phyloP scores from a whole-genome alignment of 1,140 invertebrate species.

The Scylla paramamosain region DNA sequence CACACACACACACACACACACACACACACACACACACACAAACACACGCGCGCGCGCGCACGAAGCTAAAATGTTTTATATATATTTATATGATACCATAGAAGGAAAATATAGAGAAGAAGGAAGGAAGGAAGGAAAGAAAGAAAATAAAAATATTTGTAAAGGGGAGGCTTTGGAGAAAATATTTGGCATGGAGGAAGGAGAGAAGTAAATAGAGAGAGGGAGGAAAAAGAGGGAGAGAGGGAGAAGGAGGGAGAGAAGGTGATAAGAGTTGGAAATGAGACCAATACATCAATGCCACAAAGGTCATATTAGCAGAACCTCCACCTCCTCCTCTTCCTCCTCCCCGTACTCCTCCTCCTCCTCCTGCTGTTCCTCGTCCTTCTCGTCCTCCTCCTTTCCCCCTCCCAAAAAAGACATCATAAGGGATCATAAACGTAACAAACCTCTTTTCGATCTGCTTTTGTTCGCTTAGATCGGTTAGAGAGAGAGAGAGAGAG shows the following conservation, averaged over 20 bases:
- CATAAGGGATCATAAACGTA: neutral
- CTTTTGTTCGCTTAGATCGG: too few relatives aligned
- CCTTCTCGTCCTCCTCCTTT: neutral
- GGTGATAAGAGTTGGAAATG: neutral
- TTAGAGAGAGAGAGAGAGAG: neutral
- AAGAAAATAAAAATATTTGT: neutral
- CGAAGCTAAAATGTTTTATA: neutral
- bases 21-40: conserved; percentile 31
- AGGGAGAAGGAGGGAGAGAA: neutral
- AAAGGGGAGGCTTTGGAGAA: too few relatives aligned
- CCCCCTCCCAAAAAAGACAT: neutral
- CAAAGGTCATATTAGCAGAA: neutral
- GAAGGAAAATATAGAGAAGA: neutral
- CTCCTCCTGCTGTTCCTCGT: too few relatives aligned
- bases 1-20: conserved; percentile 31
- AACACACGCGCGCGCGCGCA: neutral
- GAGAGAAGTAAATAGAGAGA: neutral
- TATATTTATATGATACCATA: too few relatives aligned
- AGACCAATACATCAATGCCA: neutral
- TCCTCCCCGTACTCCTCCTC: neutral
- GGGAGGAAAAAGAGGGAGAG: neutral
- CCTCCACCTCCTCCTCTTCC: neutral
- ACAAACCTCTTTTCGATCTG: neutral
- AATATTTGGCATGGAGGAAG: too few relatives aligned
- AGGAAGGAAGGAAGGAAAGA: neutral